These are phyloP conservation scores for Lota lota DNA, from an alignment of 2,113 vertebrate genomes.

Conservation along the genomic window DNA sequence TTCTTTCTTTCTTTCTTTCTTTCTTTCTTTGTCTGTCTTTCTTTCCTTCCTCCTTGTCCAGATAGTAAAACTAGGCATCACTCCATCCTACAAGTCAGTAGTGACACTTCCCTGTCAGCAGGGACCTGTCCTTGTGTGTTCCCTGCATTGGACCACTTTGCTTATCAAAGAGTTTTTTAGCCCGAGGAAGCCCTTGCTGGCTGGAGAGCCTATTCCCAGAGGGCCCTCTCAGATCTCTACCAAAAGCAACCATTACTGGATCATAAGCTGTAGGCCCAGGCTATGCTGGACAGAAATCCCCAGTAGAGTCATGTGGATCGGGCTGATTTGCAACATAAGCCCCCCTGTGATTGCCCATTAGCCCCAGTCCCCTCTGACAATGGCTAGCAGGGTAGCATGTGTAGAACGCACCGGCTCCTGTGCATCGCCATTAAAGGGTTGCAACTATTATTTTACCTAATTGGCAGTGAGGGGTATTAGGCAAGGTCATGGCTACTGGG, in stretches of 20 bases:
- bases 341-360: constrained; percentile 75
- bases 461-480: constrained; percentile 76
- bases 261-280: constrained; percentile 55
- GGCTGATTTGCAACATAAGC: constrained; percentile 67
- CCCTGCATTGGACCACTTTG: constrained; percentile 41
- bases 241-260: constrained; percentile 63
- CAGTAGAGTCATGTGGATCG: constrained; percentile 52
- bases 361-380: constrained; percentile 54
- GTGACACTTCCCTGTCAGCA: constrained; percentile 58
- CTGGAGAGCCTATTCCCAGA: constrained; percentile 52
- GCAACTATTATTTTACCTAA: constrained; percentile 59
- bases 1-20: too few species aligned
- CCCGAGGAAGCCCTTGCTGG: constrained; percentile 46
- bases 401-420: constrained; percentile 36
- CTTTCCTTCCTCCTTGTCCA: too few species aligned
- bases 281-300: constrained; percentile 65
- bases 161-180: constrained; percentile 64
- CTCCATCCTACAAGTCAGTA: constrained; percentile 43
- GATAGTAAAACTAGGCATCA: background rate
- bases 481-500: constrained; percentile 58
- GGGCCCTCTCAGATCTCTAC: constrained; percentile 51
- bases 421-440: constrained; percentile 51
- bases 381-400: constrained; percentile 64
- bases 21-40: too few species aligned
- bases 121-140: constrained; percentile 54